These are phyloP conservation scores for Percina caprodes DNA, from an alignment of 2,113 vertebrate genomes.

Conservation along the genomic window DNA sequence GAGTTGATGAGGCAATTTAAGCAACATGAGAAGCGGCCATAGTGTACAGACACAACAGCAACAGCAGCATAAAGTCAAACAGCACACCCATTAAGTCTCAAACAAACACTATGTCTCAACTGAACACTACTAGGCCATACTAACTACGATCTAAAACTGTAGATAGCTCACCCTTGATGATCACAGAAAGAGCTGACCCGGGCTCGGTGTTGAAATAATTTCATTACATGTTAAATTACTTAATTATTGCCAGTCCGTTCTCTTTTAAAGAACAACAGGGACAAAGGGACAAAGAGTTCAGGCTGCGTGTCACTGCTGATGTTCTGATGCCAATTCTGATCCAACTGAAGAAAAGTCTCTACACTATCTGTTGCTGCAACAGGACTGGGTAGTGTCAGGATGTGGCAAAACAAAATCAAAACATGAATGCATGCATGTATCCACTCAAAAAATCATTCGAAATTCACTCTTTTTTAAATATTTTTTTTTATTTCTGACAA, in stretches of 20 bases:
- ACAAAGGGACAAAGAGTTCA: neutral
- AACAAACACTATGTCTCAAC: neutral
- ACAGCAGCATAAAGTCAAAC: conserved; percentile 2
- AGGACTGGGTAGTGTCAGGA: neutral
- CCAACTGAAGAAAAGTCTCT: conserved; percentile 11
- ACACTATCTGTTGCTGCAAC: neutral
- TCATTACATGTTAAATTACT: neutral
- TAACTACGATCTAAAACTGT: neutral
- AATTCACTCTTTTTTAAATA: neutral
- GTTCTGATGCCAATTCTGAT: conserved; percentile 9
- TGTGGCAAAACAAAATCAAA: neutral
- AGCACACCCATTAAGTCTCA: neutral
- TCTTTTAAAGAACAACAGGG: conserved; percentile 3
- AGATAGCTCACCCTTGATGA: neutral
- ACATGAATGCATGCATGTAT: neutral
- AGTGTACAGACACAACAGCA: neutral
- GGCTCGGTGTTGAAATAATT: conserved; percentile 5
- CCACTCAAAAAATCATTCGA: neutral
- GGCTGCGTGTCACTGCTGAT: neutral
- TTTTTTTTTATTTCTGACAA: neutral
- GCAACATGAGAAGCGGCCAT: too few species aligned
- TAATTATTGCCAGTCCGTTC: neutral
- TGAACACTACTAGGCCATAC: neutral
- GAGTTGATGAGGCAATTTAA: too few species aligned
- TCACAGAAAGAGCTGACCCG: conserved; percentile 1